These are phyloP conservation scores for Oscheius sp. DNA, from an alignment of 2,888 invertebrate genomes.

Conservation along the genomic window DNA sequence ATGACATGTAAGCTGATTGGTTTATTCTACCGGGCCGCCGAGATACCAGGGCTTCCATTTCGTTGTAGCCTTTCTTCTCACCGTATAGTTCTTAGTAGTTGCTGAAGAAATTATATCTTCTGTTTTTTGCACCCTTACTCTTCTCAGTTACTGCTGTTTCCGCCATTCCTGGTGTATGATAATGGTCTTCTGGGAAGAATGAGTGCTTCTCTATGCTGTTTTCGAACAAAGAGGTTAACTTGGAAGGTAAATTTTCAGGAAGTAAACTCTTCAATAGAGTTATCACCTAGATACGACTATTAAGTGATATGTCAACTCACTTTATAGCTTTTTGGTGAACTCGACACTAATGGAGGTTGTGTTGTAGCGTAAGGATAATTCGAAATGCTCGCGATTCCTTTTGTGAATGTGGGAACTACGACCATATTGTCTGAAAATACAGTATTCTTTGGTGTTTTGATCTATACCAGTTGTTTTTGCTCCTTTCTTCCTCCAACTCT, in stretches of 20 bases:
- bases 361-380: too few species aligned
- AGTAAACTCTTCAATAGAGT: constrained; percentile 44
- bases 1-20: constrained; percentile 7
- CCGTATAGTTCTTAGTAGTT: too few species aligned
- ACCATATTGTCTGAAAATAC: constrained; percentile 16
- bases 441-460: not conserved
- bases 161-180: constrained; percentile 19
- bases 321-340: constrained; percentile 19
- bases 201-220: constrained; percentile 40
- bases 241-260: constrained; percentile 42
- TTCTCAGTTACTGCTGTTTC: constrained; percentile 6
- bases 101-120: too few species aligned
- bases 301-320: not conserved
- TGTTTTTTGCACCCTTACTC: too few species aligned
- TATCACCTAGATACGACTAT: constrained; percentile 35
- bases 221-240: constrained; percentile 41
- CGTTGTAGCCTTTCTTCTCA: constrained; percentile 11
- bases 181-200: constrained; percentile 22
- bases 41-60: constrained; percentile 59
- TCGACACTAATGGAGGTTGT: not conserved
- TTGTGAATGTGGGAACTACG: not conserved
- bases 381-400: too few species aligned
- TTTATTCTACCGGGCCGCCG: constrained; percentile 25
- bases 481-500: constrained; percentile 40
- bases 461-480: constrained; percentile 14